These are phyloP conservation scores for Siniperca undulata DNA, from an alignment of 2,797 vertebrate species.

Conservation along the genomic window DNA sequence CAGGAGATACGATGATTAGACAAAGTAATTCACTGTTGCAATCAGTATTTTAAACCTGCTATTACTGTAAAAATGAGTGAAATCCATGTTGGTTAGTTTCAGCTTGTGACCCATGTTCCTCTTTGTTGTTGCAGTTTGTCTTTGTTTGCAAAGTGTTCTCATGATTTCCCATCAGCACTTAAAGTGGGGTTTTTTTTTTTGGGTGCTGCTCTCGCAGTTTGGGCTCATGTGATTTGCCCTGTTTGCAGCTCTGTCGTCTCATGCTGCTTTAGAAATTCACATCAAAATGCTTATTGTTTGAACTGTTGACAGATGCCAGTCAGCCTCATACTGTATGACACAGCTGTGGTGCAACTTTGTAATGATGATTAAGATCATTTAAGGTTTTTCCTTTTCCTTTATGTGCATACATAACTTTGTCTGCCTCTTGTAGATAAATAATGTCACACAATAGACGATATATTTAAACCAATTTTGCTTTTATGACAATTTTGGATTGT, in stretches of 20 bases:
- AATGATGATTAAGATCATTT: not conserved
- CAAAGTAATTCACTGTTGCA: not conserved
- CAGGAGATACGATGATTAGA: not conserved
- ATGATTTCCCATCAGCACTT: constrained; percentile 1
- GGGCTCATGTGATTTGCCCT: constrained; percentile 12
- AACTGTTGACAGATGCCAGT: constrained; percentile 7
- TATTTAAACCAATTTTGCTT: not conserved
- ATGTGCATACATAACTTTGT: not conserved
- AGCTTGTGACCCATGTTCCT: constrained; percentile 48
- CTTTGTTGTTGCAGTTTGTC: constrained; percentile 14
- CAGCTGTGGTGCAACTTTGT: not conserved
- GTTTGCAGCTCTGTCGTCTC: not conserved
- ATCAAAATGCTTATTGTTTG: not conserved
- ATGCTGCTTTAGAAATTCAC: not conserved
- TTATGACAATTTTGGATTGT: not conserved
- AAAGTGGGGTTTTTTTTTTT: not conserved
- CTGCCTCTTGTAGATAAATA: not conserved
- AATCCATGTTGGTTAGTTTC: not conserved
- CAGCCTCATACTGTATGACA: not conserved
- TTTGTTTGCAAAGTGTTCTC: constrained; percentile 1
- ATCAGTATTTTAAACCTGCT: not conserved
- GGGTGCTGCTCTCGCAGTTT: constrained; percentile 23
- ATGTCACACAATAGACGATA: not conserved
- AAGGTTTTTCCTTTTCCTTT: not conserved
- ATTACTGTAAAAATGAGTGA: not conserved